A percentile compares a stretch with the other conserved stretches of the same genome.
Conservation (phyloP, 2,888 invertebrate species). For the Sphaerophoria rueppellii region DNA sequence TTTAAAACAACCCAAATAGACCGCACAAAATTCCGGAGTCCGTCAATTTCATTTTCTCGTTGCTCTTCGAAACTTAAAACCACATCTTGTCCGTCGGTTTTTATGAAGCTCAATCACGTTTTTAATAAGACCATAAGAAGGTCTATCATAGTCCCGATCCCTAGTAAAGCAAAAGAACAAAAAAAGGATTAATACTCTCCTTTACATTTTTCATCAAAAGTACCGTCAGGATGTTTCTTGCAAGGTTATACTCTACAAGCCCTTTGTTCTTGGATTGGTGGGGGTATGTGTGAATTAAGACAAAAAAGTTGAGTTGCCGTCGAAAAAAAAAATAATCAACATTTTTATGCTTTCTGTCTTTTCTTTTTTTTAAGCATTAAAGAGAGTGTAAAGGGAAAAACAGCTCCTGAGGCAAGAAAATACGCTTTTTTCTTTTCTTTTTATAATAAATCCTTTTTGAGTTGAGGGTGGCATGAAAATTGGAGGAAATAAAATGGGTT, state of each 20-base stretch:
- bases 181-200: not conserved
- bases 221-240: not conserved
- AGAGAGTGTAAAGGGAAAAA: slow-evolving; percentile 8
- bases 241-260: not conserved
- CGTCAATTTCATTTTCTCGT: not conserved
- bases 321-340: not conserved
- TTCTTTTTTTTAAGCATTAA: slow-evolving; percentile 1
- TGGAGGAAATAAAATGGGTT: not conserved
- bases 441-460: not conserved
- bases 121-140: slow-evolving; percentile 3
- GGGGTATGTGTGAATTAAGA: not conserved
- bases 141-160: not conserved
- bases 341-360: slow-evolving; percentile 2
- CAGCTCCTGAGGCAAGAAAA: not conserved
- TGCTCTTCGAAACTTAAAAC: not conserved
- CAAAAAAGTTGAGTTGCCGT: not conserved
- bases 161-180: not conserved
- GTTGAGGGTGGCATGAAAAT: not conserved
- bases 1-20: no score
- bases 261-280: not conserved
- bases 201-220: not conserved
- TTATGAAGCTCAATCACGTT: slow-evolving; percentile 8
- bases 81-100: not conserved
- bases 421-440: not conserved
- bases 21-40: not conserved